Conservation (phyloP, 2,888 invertebrate genomes). For the Lasioglossum marginatum region DNA sequence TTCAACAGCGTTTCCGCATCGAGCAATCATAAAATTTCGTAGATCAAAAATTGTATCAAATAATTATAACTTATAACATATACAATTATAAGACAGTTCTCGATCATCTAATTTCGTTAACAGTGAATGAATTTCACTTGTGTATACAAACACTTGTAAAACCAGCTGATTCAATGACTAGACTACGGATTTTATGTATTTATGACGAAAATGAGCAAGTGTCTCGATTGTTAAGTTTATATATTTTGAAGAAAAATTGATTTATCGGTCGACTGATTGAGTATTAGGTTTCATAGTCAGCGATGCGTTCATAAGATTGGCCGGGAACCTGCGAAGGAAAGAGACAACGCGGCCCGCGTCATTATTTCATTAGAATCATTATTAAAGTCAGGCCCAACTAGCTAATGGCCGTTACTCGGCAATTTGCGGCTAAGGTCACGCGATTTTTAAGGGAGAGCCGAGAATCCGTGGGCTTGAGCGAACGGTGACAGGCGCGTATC, state of each 20-base stretch:
- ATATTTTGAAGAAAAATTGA: too few species aligned
- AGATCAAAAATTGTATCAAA: background rate
- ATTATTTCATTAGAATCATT: conserved; percentile 80
- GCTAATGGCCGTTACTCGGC: conserved; percentile 70
- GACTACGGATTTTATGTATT: background rate
- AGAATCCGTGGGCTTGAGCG: conserved; percentile 36
- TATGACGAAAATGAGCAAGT: too few species aligned
- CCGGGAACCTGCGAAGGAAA: conserved; percentile 68
- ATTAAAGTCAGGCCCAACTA: conserved; percentile 78
- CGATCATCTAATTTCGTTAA: background rate
- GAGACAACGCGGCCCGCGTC: conserved; percentile 68
- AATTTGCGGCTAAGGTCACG: conserved; percentile 72
- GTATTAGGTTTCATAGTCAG: background rate
- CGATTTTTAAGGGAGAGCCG: conserved; percentile 54
- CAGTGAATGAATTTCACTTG: too few species aligned
- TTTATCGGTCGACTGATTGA: conserved; percentile 11
- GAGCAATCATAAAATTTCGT: background rate
- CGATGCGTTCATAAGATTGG: conserved; percentile 52
- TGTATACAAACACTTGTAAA: background rate
- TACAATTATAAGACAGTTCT: background rate
- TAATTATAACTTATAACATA: background rate
- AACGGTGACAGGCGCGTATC: conserved; percentile 1
- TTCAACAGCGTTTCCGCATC: background rate
- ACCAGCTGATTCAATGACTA: background rate
- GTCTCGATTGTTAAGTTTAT: too few species aligned